Conservation (phyloP, 2,113 vertebrate genomes). For the Paralichthys olivaceus region DNA sequence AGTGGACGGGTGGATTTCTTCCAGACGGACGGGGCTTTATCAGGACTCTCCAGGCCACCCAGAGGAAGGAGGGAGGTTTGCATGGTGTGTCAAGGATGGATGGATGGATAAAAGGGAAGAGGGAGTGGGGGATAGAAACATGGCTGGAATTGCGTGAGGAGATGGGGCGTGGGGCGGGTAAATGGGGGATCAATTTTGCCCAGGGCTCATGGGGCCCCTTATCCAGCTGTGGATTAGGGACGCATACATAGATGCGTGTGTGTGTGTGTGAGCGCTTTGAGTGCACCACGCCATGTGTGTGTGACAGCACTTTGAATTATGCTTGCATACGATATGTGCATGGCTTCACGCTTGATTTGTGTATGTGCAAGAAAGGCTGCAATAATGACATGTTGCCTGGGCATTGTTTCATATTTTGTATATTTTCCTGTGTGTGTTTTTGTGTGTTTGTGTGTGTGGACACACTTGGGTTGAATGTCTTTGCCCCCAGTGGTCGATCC, state of each 20-base stretch:
- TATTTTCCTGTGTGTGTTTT: neutral
- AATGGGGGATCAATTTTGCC: slow-evolving; percentile 65
- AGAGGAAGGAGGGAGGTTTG: slow-evolving; percentile 34
- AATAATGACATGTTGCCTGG: slow-evolving; percentile 27
- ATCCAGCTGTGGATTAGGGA: slow-evolving; percentile 62
- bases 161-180: slow-evolving; percentile 37
- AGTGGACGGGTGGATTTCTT: slow-evolving; percentile 23
- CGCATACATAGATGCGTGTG: slow-evolving; percentile 21
- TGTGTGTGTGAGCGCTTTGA: slow-evolving; percentile 34
- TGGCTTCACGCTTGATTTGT: slow-evolving; percentile 37
- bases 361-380: slow-evolving; percentile 17
- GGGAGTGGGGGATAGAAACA: slow-evolving; percentile 41
- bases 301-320: slow-evolving; percentile 1
- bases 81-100: slow-evolving; percentile 35
- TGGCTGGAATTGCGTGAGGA: slow-evolving; percentile 47
- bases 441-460: slow-evolving; percentile 9
- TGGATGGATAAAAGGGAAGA: slow-evolving; percentile 40
- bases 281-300: slow-evolving; percentile 23
- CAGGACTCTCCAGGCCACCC: slow-evolving; percentile 60
- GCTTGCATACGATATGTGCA: slow-evolving; percentile 14
- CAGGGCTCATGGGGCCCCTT: slow-evolving; percentile 55
- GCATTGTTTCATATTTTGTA: slow-evolving; percentile 4
- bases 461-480: slow-evolving; percentile 50
- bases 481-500: slow-evolving; percentile 54
- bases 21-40: slow-evolving; percentile 62